Conservation (phyloP, 2,113 vertebrate genomes). For the Mungos mungo region DNA sequence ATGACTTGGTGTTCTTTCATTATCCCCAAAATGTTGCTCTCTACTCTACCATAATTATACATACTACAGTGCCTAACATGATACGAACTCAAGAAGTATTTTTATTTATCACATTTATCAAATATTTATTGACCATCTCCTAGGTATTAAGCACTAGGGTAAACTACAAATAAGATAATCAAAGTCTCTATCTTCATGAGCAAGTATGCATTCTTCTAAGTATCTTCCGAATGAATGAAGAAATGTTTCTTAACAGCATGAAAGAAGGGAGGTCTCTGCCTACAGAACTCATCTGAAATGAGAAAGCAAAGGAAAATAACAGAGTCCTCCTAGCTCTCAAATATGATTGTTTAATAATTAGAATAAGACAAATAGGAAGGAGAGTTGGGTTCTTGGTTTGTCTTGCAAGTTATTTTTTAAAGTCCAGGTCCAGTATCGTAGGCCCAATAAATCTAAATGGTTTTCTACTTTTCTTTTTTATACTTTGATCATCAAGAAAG, state of each 20-base stretch:
- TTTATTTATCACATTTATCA: background rate
- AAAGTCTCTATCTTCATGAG: background rate
- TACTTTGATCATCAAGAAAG: constrained; percentile 25
- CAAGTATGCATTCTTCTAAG: background rate
- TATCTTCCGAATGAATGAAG: background rate
- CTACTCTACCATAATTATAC: background rate
- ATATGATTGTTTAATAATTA: constrained; percentile 18
- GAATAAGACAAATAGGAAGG: constrained; percentile 11
- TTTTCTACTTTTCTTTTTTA: background rate
- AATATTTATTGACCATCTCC: background rate
- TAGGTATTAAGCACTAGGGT: background rate
- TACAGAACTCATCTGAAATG: constrained; percentile 12
- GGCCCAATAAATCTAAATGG: background rate
- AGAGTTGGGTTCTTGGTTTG: background rate
- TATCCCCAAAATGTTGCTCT: constrained; percentile 32
- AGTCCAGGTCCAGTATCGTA: background rate
- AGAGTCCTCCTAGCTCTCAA: background rate
- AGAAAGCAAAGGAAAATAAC: constrained; percentile 25
- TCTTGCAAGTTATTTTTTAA: background rate
- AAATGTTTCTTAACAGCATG: background rate
- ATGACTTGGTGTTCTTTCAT: constrained; percentile 23
- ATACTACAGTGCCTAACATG: background rate
- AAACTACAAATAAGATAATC: background rate
- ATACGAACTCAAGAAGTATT: background rate
- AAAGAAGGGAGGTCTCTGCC: background rate